Percentiles rank a stretch among this genome's conserved stretches.
phyloP scores from a whole-genome alignment of 2,797 vertebrate species.

The Podargus strigoides region DNA sequence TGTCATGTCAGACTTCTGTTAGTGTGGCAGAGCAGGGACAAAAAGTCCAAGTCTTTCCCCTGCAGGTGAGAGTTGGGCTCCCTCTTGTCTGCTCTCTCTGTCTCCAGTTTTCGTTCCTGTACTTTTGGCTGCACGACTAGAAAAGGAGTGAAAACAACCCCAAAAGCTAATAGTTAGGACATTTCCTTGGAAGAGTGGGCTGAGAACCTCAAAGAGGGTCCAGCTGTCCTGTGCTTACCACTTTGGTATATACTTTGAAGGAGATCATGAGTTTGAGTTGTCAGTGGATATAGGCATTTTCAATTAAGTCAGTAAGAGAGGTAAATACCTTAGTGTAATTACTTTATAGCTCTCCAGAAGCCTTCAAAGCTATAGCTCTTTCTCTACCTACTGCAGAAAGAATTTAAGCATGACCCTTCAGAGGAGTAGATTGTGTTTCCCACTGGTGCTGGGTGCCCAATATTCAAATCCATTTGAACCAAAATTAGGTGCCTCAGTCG shows the following conservation, averaged over 20 bases:
- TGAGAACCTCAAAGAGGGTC: not conserved
- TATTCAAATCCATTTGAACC: not conserved
- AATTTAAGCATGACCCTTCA: not conserved
- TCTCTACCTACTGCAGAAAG: not conserved
- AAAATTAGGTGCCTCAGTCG: not conserved
- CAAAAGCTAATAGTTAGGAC: not conserved
- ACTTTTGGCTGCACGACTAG: not conserved
- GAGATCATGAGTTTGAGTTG: not conserved
- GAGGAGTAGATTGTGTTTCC: not conserved
- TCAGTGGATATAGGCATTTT: not conserved
- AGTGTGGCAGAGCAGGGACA: not conserved
- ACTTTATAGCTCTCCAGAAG: not conserved
- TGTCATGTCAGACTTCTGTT: not conserved
- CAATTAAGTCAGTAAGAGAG: not conserved
- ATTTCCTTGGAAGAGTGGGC: not conserved
- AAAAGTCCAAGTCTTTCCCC: not conserved
- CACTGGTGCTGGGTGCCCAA: not conserved
- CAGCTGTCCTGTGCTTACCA: not conserved
- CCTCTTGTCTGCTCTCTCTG: not conserved
- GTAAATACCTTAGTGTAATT: not conserved
- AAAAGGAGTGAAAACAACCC: not conserved
- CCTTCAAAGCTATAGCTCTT: not conserved
- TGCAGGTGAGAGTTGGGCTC: not conserved
- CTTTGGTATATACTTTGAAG: not conserved
- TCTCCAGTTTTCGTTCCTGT: not conserved